phyloP scores from a whole-genome alignment of 2,797 vertebrate species.

The Masticophis lateralis region DNA sequence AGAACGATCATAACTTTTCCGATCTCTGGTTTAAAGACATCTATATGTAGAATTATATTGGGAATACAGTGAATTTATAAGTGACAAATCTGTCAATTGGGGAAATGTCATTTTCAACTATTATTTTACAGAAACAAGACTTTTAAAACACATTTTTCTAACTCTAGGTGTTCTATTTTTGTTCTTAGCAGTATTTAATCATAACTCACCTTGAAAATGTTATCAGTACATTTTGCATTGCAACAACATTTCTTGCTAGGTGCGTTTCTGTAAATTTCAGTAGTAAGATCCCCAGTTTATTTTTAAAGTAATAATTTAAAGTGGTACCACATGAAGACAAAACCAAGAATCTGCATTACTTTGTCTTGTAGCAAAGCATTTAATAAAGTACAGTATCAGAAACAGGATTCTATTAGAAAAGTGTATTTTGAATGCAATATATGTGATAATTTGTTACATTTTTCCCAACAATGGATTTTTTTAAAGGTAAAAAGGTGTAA shows the following conservation, averaged over 20 bases:
- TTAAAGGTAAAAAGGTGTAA: slow-evolving; percentile 24
- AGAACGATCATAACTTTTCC: not conserved
- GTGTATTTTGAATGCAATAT: slow-evolving; percentile 38
- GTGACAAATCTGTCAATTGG: not conserved
- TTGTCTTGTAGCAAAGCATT: slow-evolving; percentile 68
- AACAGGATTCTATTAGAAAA: slow-evolving; percentile 66
- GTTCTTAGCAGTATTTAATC: not conserved
- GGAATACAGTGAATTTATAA: not conserved
- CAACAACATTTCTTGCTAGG: not conserved
- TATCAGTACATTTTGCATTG: not conserved
- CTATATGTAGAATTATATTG: not conserved
- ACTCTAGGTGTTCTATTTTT: not conserved
- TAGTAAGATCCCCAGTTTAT: not conserved
- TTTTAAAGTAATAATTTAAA: not conserved
- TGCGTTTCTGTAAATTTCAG: not conserved
- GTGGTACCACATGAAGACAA: slow-evolving; percentile 6
- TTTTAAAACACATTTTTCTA: not conserved
- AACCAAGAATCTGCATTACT: slow-evolving; percentile 26
- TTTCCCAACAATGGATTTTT: slow-evolving; percentile 17
- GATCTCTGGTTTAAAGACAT: not conserved
- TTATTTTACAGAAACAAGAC: not conserved
- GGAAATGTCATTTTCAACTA: not conserved
- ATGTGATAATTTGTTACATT: slow-evolving; percentile 44
- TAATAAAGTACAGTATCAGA: slow-evolving; percentile 69
- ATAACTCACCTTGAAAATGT: not conserved